These are phyloP conservation scores for Pyrgus malvae DNA, from an alignment of 2,888 invertebrate species.

Conservation along the genomic window DNA sequence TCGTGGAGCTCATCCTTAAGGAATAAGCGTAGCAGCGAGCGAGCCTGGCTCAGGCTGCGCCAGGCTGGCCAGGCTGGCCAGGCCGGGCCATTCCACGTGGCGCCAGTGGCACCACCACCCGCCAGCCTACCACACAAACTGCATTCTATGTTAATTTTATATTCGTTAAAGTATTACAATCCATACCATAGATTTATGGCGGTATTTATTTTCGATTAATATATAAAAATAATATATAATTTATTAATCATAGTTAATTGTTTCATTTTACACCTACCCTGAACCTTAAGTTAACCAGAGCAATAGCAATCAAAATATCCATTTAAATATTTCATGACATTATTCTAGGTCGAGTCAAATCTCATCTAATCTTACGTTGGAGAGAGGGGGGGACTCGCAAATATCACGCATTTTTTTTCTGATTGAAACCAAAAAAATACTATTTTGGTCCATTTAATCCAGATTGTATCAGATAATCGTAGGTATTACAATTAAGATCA, in stretches of 20 bases:
- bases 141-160: constrained; percentile 74
- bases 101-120: constrained; percentile 39
- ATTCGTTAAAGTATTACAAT: constrained; percentile 71
- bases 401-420: too few species aligned
- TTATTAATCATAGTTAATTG: constrained; percentile 65
- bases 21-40: constrained; percentile 64
- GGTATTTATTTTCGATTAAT: constrained; percentile 79
- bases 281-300: neutral
- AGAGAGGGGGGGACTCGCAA: too few species aligned
- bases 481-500: too few species aligned
- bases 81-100: constrained; percentile 16
- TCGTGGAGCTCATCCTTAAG: constrained; percentile 94
- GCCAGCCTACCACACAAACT: constrained; percentile 61
- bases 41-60: constrained; percentile 20
- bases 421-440: too few species aligned
- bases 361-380: too few species aligned
- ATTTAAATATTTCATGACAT: too few species aligned
- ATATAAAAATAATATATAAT: constrained; percentile 70
- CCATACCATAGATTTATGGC: constrained; percentile 71
- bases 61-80: constrained; percentile 6
- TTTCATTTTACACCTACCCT: constrained; percentile 47
- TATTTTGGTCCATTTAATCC: too few species aligned
- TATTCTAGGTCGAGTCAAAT: too few species aligned
- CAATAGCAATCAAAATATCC: neutral
- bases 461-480: too few species aligned